Percentiles rank a stretch among this genome's conserved stretches.
These are phyloP conservation scores for Choloepus didactylus DNA, from an alignment of 2,797 vertebrate genomes.

Conservation along the genomic window DNA sequence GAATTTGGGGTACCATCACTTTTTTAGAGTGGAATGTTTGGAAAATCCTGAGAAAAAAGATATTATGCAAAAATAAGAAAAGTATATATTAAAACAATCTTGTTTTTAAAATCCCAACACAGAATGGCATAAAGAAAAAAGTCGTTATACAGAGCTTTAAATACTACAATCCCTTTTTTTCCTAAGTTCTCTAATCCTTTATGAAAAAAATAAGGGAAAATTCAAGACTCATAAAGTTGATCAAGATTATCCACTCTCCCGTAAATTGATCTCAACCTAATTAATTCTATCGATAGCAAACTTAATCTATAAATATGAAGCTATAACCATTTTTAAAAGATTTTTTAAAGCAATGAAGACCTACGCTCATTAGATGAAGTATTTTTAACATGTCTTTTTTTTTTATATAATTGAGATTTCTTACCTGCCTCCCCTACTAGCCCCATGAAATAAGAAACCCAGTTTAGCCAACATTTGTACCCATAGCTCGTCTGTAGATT, in stretches of 20 bases:
- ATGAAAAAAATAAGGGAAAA: neutral
- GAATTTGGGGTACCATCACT: conserved; percentile 27
- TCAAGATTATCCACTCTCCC: neutral
- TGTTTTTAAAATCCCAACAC: neutral
- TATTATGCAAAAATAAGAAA: neutral
- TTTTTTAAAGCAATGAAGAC: neutral
- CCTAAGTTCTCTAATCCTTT: neutral
- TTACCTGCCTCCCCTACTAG: neutral
- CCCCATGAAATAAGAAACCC: neutral
- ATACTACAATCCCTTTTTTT: neutral
- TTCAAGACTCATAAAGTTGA: neutral
- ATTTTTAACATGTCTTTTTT: neutral
- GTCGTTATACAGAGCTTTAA: neutral
- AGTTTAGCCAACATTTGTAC: neutral
- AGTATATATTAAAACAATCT: too few relatives aligned
- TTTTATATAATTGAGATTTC: neutral
- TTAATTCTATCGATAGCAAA: conserved; percentile 37
- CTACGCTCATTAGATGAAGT: neutral
- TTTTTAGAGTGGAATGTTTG: conserved; percentile 47
- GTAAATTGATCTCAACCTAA: neutral
- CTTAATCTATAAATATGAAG: neutral
- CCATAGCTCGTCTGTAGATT: neutral
- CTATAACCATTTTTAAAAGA: neutral
- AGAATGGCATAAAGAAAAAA: conserved; percentile 21
- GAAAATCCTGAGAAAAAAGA: neutral